phyloP scores from a whole-genome alignment of 1,140 invertebrate genomes.

The Drosophila sucinea region DNA sequence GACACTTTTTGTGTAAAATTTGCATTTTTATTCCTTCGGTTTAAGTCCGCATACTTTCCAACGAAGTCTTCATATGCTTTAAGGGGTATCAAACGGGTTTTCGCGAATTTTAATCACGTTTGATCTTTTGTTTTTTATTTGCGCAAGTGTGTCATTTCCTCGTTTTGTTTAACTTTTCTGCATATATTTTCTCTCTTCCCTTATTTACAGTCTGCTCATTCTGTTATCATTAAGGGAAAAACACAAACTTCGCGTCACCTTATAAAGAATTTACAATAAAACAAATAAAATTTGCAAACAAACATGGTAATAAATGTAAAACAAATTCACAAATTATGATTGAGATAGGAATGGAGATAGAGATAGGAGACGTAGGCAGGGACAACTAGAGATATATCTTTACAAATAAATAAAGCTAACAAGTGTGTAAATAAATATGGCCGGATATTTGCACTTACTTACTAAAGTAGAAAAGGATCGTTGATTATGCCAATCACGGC shows the following conservation, averaged over 20 bases:
- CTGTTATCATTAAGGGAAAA: slow-evolving; percentile 32
- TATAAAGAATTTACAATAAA: slow-evolving; percentile 40
- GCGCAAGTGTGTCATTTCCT: slow-evolving; percentile 37
- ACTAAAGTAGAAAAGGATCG: slow-evolving; percentile 44
- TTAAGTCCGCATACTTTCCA: too few species aligned
- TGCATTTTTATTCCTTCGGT: too few species aligned
- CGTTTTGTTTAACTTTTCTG: slow-evolving; percentile 25
- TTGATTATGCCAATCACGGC: slow-evolving; percentile 37
- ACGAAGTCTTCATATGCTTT: too few species aligned
- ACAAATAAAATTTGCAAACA: neutral
- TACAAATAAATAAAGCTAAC: slow-evolving; percentile 35
- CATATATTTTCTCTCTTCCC: slow-evolving; percentile 14
- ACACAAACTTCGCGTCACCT: slow-evolving; percentile 26
- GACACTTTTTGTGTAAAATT: too few species aligned
- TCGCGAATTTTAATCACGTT: slow-evolving; percentile 34
- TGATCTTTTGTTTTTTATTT: slow-evolving; percentile 31
- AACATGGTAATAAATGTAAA: slow-evolving; percentile 12
- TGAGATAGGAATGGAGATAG: neutral
- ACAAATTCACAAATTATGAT: neutral
- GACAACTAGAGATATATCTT: slow-evolving; percentile 22
- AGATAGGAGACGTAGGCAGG: neutral
- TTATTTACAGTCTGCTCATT: slow-evolving; percentile 13
- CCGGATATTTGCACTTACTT: slow-evolving; percentile 48
- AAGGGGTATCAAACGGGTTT: neutral
- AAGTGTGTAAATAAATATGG: slow-evolving; percentile 40